Conservation (phyloP, 2,888 invertebrate species). For the Pterostichus madidus region DNA sequence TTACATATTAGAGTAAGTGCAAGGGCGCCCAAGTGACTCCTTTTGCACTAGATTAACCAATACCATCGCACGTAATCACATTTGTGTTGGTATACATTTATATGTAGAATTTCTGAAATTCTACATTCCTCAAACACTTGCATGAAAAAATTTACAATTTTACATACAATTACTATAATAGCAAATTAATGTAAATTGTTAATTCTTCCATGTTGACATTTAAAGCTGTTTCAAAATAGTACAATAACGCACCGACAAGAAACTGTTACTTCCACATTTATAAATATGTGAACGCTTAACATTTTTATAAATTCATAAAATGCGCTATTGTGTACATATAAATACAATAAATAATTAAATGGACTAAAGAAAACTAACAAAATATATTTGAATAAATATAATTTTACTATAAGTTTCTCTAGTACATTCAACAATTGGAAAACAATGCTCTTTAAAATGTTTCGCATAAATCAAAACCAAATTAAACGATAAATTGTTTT, state of each 20-base stretch:
- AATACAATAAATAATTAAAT: constrained; percentile 24
- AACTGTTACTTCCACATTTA: neutral
- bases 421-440: constrained; percentile 56
- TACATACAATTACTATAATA: neutral
- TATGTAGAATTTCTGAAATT: constrained; percentile 25
- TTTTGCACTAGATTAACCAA: constrained; percentile 49
- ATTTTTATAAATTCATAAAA: constrained; percentile 3
- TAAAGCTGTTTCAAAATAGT: constrained; percentile 15
- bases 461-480: constrained; percentile 24
- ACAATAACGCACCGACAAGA: constrained; percentile 27
- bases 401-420: neutral
- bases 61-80: constrained; percentile 3
- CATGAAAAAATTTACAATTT: constrained; percentile 9
- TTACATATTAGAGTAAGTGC: constrained; percentile 43
- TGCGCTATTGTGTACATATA: constrained; percentile 11
- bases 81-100: constrained; percentile 34
- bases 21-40: constrained; percentile 64
- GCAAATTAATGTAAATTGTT: neutral
- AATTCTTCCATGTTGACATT: constrained; percentile 18
- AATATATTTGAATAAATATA: constrained; percentile 2
- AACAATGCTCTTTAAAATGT: constrained; percentile 56
- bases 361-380: constrained; percentile 17
- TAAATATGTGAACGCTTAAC: neutral
- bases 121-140: neutral
- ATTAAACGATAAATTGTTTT: constrained; percentile 31